Evolutionary conservation across 2,888 invertebrate genomes (phyloP).

Genomic region (Pachliopta kotzebuea): DNA sequence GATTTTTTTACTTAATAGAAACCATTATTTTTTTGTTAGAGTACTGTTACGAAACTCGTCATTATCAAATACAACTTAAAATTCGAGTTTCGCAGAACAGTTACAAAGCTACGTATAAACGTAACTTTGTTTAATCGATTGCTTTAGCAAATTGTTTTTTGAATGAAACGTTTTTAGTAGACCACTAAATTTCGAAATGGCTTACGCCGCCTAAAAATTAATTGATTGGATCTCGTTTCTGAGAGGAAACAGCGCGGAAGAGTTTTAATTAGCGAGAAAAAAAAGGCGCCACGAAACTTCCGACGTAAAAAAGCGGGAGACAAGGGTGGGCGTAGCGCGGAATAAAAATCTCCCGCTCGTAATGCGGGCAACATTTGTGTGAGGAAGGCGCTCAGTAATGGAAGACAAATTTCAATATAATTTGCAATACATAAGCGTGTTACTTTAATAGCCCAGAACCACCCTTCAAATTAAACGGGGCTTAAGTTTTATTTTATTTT

Average conservation of each 20-base stretch:
- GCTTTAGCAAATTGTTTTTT: conserved; percentile 63
- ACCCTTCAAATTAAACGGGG: conserved; percentile 82
- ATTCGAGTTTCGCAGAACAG: neutral
- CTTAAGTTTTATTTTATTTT: conserved; percentile 81
- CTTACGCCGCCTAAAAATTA: conserved; percentile 77
- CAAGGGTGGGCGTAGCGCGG: conserved; percentile 75
- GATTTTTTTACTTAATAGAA: conserved; percentile 19
- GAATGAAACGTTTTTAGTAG: conserved; percentile 63
- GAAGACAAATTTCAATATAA: conserved; percentile 82
- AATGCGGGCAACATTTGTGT: conserved; percentile 81
- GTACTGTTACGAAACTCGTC: conserved; percentile 8
- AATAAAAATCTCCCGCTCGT: conserved; percentile 77
- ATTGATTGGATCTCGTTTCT: conserved; percentile 79
- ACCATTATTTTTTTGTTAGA: conserved; percentile 18
- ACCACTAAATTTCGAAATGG: conserved; percentile 72
- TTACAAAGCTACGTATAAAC: conserved; percentile 17
- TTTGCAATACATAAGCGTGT: conserved; percentile 82
- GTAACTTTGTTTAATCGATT: conserved; percentile 67
- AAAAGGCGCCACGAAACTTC: conserved; percentile 75
- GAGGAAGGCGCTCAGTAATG: conserved; percentile 79
- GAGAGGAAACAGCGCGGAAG: conserved; percentile 78
- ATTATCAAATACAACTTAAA: neutral
- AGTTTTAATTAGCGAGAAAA: conserved; percentile 80
- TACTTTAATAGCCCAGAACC: conserved; percentile 82
- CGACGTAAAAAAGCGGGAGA: conserved; percentile 77